Conservation (phyloP, 2,888 invertebrate species). For the Apamea epomidion region DNA sequence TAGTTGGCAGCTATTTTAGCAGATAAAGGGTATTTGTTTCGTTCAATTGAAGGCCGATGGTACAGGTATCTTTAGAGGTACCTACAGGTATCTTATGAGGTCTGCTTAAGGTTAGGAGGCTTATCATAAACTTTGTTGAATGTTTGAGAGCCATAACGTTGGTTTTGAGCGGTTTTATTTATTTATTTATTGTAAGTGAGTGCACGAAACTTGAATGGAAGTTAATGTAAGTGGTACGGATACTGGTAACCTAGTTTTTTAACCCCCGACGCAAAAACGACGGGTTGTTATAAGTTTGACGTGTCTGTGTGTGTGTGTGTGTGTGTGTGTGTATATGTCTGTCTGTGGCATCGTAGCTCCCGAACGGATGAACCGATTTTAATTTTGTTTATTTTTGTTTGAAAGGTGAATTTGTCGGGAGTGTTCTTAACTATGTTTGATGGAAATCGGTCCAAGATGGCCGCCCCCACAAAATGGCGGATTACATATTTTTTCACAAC, state of each 20-base stretch:
- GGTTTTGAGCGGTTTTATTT: background rate
- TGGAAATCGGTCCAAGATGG: too few species aligned
- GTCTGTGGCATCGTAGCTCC: too few species aligned
- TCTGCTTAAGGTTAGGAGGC: constrained; percentile 1
- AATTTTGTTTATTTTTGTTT: too few species aligned
- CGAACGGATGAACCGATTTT: too few species aligned
- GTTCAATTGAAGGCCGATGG: constrained; percentile 69
- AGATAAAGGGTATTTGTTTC: constrained; percentile 78
- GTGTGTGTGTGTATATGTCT: too few species aligned
- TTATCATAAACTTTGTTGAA: constrained; percentile 32
- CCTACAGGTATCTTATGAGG: constrained; percentile 25
- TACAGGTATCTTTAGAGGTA: constrained; percentile 21
- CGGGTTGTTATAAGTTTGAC: too few species aligned
- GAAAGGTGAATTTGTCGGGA: too few species aligned
- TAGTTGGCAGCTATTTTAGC: constrained; percentile 80
- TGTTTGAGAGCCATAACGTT: constrained; percentile 24
- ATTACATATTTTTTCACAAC: too few species aligned
- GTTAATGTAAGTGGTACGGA: background rate
- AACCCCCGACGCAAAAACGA: too few species aligned
- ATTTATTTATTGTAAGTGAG: constrained; percentile 7
- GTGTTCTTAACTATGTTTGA: too few species aligned
- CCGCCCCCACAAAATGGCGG: too few species aligned
- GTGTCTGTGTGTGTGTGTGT: too few species aligned
- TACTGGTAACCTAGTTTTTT: constrained; percentile 11
- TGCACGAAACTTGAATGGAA: background rate